Base-by-base conservation (phyloP, 2,888 invertebrate species). In the Onthophagus sagittarius region DNA sequence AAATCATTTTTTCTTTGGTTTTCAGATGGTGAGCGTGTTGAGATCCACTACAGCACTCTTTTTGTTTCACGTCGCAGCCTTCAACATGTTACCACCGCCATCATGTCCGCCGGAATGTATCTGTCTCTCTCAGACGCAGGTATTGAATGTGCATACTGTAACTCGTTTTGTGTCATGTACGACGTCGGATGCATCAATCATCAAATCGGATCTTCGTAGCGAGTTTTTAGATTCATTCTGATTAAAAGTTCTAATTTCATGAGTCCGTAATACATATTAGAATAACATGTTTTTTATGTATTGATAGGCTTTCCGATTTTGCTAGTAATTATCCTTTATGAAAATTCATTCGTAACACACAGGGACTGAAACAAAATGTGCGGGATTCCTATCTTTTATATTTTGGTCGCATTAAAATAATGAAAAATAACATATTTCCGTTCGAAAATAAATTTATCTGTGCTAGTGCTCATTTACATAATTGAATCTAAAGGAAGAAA, bases 81-180 rank as follows among this genome's bases (percentile, higher is more conserved):
- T 83, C 72, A 82, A 82, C 72, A 80, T 82, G 79, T 79, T 82
- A 33, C 79, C 88, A 76, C 85, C 88, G 80, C 90, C 91, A 78
- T 88, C 90, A 79, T 94, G 94, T 84, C 94, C 94, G 76, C 87
- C 89, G 80, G 93, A 94, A 87, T 95, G 94, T 88, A 94, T 94
- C 85, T 94, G 94, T 85, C 89, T 94, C 76, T 94, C 94, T 75
- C 93, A 93, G 84, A 94, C 94, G 79, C 94, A 94, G 92, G 94
- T 94, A 89, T 86, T 53, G 39, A 53, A 53, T 53, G 39, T 11
- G 11, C 23, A 23, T 23, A 23, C 23, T 53, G 39, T 53, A 53
- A 53, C 39, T 53, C 39, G 39, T 53, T 53, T 9, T 53, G 11
- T 53, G 9, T 11, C 7, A 53, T 53, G 39, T 53, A 53, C 39